Evolutionary conservation across 2,888 invertebrate species (phyloP), one percentile per base, ranked within the genome.

Genomic region (Apotomis turbidana): DNA sequence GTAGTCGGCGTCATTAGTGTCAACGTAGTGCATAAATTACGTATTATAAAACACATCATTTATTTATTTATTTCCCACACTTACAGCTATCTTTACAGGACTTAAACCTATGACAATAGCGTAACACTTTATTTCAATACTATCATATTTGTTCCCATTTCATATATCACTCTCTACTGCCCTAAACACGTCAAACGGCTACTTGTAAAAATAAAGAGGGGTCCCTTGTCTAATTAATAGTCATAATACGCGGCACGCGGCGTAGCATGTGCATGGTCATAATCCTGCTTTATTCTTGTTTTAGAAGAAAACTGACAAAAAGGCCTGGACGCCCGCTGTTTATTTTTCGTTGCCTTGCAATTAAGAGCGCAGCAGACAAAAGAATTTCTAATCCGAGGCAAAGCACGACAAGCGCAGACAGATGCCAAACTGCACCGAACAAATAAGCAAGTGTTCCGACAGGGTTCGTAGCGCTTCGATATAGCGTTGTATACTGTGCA

Each of bases 361-460:
- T 90, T 90, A 89, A 86, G 87, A 87, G 84, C 86, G 83, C 81
- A 81, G 75, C 79, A 85, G 84, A 90, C 90, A 90, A 90, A 90
- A 87, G 90, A 90, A 90, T 91, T 89, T 90, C 86, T 90, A 90
- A 90, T 90, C 89, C 85, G 81, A 83, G 88, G 85, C 85, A 84
- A 82, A 82, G 88, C 83, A 79, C 83, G 86, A 88, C 88, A 89
- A 90, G 88, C 85, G 87, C 86, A 84, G 83, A 83, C 85, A 83
- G 87, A 87, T 41, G 63, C 63, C 52, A 54, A 63, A 41, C 63
- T 63, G 63, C 86, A 83, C n/a, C 77, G 85, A 85, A 86, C 87
- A 87, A 87, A 84, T 81, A 81, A 84, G 83, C 82, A 80, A 84
- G 82, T 82, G 85, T 83, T 85, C 85, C 83, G 86, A 85, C 82